Evolutionary conservation across 1,140 invertebrate genomes (phyloP), one percentile per base, ranked within the genome.

Genomic region (Drosophila varians): DNA sequence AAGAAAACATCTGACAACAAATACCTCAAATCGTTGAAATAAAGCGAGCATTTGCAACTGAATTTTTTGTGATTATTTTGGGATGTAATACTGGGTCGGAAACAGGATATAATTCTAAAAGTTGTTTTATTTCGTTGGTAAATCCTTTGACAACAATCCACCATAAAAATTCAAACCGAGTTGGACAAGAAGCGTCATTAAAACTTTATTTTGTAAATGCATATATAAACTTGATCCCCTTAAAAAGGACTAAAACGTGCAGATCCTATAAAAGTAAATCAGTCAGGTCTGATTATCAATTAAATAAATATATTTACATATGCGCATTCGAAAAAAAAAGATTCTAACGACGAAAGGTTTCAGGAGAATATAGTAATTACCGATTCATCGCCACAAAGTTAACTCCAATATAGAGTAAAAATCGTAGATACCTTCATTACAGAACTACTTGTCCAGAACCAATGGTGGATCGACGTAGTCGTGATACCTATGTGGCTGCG

Each of bases 21-120:
- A 49, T 79, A 80, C 76, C 77, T 80, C 82, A 71, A n/a, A 69
- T 64, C 75, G 53, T 69, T 73, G 52, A 36, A 77, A 82, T 76
- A 82, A 82, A 72, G 47, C 42, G 52, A 64, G 65, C 58, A 55
- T 68, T 77, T 80, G 82, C 80, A 54, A 71, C 31, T 62, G 40
- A 58, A 60, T 28, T 52, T 25, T 61, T 19, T 42, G 28, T 43
- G n/a, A 74, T 69, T 55, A 16, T 26, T 53, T 45, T 4, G 19
- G 18, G n/a, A 8, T 11, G 6, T 26, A 8, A 5, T 40, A 23
- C 21, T 7, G 23, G 8, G 12, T 26, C 25, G 1, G 21, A 36
- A 14, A 21, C n/a, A n/a, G n/a, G 2, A 6, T 5, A 5, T 36
- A 14, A n/a, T n/a, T n/a, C n/a, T n/a, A n/a, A n/a, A n/a, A n/a